phyloP scores from a whole-genome alignment of 2,888 invertebrate genomes.

The Pseudoips prasinana region DNA sequence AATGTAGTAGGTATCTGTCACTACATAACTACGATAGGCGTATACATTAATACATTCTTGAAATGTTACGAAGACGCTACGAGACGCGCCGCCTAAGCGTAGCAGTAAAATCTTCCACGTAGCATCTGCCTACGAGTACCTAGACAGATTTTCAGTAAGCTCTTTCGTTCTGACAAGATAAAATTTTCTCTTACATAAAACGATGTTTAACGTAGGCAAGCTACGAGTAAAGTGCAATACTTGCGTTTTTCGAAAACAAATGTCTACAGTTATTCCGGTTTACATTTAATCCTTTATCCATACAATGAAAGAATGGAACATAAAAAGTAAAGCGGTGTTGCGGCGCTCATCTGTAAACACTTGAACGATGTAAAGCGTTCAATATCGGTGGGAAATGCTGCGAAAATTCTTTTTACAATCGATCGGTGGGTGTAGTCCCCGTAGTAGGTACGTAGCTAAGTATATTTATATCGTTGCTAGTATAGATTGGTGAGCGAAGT shows the following conservation, averaged over 20 bases:
- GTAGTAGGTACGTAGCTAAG: constrained; percentile 5
- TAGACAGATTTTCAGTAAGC: not conserved
- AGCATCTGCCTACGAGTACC: constrained; percentile 9
- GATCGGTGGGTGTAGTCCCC: constrained; percentile 70
- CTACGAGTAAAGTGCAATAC: too few species aligned
- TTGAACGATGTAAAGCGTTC: constrained; percentile 62
- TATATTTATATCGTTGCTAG: constrained; percentile 1
- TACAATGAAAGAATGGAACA: constrained; percentile 37
- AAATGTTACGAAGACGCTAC: constrained; percentile 30
- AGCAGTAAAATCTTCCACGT: constrained; percentile 7
- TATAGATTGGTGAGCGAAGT: constrained; percentile 56
- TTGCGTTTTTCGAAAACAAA: not conserved
- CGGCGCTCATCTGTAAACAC: constrained; percentile 55
- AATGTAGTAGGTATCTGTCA: too few species aligned
- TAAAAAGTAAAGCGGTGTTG: constrained; percentile 45
- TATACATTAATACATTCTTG: too few species aligned
- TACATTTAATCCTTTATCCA: constrained; percentile 29
- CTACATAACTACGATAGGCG: too few species aligned
- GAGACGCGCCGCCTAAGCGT: constrained; percentile 7
- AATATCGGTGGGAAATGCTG: constrained; percentile 64
- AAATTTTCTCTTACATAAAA: too few species aligned
- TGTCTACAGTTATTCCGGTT: constrained; percentile 13
- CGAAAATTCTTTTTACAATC: constrained; percentile 66
- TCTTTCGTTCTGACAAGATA: not conserved
- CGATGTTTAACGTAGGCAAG: too few species aligned